Base-by-base conservation (phyloP, 2,113 vertebrate genomes). In the Eptatretus burgeri region DNA sequence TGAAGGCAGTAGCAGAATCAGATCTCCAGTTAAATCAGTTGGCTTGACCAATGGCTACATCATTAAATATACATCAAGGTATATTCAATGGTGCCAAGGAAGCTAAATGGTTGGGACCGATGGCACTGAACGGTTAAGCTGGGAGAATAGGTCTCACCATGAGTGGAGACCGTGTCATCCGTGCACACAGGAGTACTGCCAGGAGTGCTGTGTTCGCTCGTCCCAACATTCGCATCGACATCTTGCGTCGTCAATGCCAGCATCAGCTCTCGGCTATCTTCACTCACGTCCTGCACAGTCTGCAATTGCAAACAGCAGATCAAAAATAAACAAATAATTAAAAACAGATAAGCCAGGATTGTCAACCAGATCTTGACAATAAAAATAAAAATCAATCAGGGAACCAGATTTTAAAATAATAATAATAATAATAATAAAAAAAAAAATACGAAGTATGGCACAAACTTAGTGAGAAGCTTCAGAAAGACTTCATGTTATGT, bases 181-280 rank as follows among this genome's bases (percentile, higher is more conserved):
- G 89, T 94, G 76, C 89, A 95, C 51, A 86, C 94, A 0, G 89
- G 88, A 1, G 88, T 95, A 63, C 83, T 95, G 64, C 85, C 91
- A 74, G 93, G 86, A 0, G 85, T 93, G 80, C 88, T 96, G 73
- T 95, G 93, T 66, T 88, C 89, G 0, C 86, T 93, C 14, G 88
- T 93, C 69, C 85, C 93, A 68, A 93, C 86, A 74, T 94, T 75
- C 0, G 86, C 93, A 74, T 96, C 89, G 62, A 88, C 77, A 76
- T 80, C 91, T 79, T 79, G 93, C 69, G 88, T 95, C 69, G 88
- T 95, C 77, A 84, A 78, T 1, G 84, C 93, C 74, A 96, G 76
- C 14, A 94, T 85, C 85, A 87, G 86, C 68, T 86, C 87, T 73
- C 93, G 75, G 72, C 91, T 85, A 0, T 84, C 91, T 73, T 86